phyloP scores from a whole-genome alignment of 2,113 vertebrate genomes.

The Syngnathoides biaculeatus region DNA sequence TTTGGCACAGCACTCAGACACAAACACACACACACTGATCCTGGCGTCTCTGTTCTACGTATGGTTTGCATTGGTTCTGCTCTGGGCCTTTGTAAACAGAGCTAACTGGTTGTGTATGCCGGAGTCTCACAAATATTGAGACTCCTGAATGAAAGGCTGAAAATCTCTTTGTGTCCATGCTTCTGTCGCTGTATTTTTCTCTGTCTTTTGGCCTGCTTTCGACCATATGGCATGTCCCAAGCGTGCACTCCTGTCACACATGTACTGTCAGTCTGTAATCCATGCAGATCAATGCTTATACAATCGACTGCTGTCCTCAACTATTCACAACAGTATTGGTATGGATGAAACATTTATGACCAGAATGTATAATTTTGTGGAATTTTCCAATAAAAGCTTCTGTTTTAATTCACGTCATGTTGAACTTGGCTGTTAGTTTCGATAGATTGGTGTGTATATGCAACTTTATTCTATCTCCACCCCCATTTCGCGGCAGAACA shows the following conservation, averaged over 20 bases:
- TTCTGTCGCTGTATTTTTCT: conserved; percentile 11
- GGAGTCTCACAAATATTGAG: conserved; percentile 36
- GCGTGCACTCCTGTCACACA: conserved; percentile 34
- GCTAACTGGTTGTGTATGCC: conserved; percentile 60
- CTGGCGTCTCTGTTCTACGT: conserved; percentile 35
- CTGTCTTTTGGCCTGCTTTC: conserved; percentile 43
- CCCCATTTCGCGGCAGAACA: too few species aligned
- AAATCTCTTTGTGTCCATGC: conserved; percentile 11
- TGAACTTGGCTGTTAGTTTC: not conserved
- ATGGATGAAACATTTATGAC: conserved; percentile 26
- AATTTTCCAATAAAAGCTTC: not conserved
- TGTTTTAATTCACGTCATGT: not conserved
- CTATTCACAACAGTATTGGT: conserved; percentile 22
- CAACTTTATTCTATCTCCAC: too few species aligned
- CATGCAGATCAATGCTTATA: conserved; percentile 41
- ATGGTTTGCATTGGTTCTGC: conserved; percentile 68
- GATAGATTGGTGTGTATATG: too few species aligned
- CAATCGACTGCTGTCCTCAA: conserved; percentile 33
- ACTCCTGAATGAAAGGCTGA: conserved; percentile 48
- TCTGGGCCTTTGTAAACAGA: conserved; percentile 65
- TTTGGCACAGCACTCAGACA: conserved; percentile 29
- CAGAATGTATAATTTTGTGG: conserved; percentile 6
- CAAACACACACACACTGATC: conserved; percentile 17
- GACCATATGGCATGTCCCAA: conserved; percentile 39
- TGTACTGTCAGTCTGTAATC: conserved; percentile 52